Evolutionary conservation across 92 coral and sea anemone species (phyloP).

Genomic region (Pocillopora grandis): DNA sequence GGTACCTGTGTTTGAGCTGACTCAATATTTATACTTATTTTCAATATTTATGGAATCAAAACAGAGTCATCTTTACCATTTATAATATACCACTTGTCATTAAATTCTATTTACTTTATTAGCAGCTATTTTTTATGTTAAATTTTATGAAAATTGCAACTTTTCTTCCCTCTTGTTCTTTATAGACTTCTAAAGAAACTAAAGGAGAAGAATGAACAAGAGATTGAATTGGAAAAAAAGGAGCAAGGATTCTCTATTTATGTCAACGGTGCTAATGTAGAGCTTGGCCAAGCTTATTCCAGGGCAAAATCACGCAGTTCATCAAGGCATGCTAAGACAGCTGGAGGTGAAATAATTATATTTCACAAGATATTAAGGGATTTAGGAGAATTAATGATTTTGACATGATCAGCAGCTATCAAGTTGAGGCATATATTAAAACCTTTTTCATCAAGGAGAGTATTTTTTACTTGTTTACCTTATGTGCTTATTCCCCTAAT

Average conservation of each 20-base stretch:
- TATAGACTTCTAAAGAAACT: slow-evolving; percentile 72
- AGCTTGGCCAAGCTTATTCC: slow-evolving; percentile 54
- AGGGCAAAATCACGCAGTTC: slow-evolving; percentile 62
- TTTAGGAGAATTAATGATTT: neutral
- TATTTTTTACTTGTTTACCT: no score
- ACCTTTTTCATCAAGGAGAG: no score
- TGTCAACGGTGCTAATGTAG: slow-evolving; percentile 95
- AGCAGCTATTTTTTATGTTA: no score
- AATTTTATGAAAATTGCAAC: no score
- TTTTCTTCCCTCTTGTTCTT: neutral
- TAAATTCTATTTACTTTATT: no score
- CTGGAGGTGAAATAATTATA: slow-evolving; percentile 51
- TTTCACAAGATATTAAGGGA: neutral
- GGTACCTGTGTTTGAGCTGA: no score
- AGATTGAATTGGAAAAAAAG: slow-evolving; percentile 88
- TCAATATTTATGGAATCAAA: no score
- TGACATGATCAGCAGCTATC: neutral
- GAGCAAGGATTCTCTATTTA: slow-evolving; percentile 96
- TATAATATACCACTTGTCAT: no score
- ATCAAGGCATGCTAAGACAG: slow-evolving; percentile 90
- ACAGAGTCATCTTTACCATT: no score
- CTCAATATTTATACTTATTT: no score
- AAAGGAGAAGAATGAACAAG: slow-evolving; percentile 85
- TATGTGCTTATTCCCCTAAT: no score
- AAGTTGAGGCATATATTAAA: neutral